These are phyloP conservation scores for Zapus hudsonius DNA, from an alignment of 2,113 vertebrate species.

Conservation along the genomic window DNA sequence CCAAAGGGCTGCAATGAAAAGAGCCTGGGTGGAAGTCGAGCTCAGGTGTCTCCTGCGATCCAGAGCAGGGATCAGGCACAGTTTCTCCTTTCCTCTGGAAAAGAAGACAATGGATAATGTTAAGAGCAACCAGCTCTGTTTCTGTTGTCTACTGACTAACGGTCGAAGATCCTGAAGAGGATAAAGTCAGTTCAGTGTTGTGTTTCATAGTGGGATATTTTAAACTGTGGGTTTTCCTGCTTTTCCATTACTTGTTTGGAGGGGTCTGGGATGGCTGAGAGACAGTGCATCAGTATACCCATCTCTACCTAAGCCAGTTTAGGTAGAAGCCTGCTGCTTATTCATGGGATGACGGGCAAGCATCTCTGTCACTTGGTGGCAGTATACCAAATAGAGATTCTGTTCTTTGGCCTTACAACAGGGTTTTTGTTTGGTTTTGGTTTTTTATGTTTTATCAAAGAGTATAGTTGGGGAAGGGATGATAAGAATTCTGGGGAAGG, in stretches of 20 bases:
- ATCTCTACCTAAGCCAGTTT: background rate
- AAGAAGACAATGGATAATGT: background rate
- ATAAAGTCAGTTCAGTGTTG: no score
- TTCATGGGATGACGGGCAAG: fast-evolving
- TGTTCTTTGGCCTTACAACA: background rate
- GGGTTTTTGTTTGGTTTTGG: no score
- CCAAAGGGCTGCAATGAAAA: no score
- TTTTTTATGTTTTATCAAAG: conserved; percentile 17
- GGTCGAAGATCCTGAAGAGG: background rate
- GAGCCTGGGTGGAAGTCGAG: background rate
- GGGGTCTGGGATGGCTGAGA: background rate
- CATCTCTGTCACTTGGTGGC: background rate
- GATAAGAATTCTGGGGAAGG: background rate
- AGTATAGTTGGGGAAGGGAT: background rate
- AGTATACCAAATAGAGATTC: background rate
- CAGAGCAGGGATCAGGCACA: background rate
- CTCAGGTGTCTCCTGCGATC: background rate
- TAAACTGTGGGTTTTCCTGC: background rate
- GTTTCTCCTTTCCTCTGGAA: background rate
- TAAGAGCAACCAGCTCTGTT: background rate
- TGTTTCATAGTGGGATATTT: background rate
- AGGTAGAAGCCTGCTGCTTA: background rate
- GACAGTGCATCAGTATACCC: background rate
- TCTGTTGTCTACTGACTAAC: background rate
- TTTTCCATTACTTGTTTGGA: background rate